Conservation (phyloP, 2,888 invertebrate species). For the Oxyscelio sp. region DNA sequence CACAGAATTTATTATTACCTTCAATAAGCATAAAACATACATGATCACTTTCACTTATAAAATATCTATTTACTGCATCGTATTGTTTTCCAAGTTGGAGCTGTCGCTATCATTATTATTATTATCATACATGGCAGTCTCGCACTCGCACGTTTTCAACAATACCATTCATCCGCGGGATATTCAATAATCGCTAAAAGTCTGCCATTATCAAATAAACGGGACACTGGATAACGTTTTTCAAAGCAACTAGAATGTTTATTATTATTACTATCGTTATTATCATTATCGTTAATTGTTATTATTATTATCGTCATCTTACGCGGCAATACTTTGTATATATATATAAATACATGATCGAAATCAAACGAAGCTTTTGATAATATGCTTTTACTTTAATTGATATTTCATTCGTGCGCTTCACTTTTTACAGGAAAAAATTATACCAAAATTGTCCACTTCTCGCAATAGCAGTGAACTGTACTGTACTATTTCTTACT, state of each 20-base stretch:
- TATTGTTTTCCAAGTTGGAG: slow-evolving; percentile 75
- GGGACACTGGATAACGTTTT: slow-evolving; percentile 42
- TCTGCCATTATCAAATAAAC: slow-evolving; percentile 57
- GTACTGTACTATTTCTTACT: too few relatives aligned
- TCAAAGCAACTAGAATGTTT: slow-evolving; percentile 64
- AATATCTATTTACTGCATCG: slow-evolving; percentile 84
- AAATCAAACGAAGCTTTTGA: slow-evolving; percentile 53
- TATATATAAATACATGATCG: slow-evolving; percentile 55
- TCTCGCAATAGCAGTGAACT: too few relatives aligned
- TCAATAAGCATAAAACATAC: slow-evolving; percentile 86
- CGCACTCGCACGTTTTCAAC: slow-evolving; percentile 79
- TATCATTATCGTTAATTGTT: slow-evolving; percentile 54
- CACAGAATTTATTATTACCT: slow-evolving; percentile 86
- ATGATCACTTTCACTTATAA: slow-evolving; percentile 86
- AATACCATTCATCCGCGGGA: slow-evolving; percentile 75
- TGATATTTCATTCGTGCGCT: neutral
- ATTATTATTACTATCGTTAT: slow-evolving; percentile 56
- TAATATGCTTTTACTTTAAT: slow-evolving; percentile 24
- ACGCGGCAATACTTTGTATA: slow-evolving; percentile 45
- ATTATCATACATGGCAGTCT: slow-evolving; percentile 84
- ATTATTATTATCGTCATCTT: slow-evolving; percentile 59
- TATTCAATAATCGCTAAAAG: slow-evolving; percentile 59
- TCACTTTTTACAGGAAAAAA: slow-evolving; percentile 32
- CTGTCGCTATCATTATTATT: slow-evolving; percentile 77
- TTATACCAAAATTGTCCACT: neutral